Evolutionary conservation across 2,888 invertebrate species (phyloP).

Genomic region (Agrochola litura): DNA sequence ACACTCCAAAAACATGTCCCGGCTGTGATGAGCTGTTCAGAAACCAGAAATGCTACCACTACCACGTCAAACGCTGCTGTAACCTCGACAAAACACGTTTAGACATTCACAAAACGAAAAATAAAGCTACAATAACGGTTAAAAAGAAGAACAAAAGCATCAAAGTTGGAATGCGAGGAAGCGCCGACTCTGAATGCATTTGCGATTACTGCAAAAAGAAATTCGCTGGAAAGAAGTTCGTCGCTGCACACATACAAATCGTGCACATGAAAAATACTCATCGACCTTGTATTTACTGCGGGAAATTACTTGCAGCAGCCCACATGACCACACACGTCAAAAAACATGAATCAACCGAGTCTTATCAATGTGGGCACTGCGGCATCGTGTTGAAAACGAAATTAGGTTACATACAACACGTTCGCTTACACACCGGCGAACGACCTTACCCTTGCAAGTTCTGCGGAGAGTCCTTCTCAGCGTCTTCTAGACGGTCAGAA

Average conservation of each 20-base stretch:
- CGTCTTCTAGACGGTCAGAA: slow-evolving; percentile 83
- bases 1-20: slow-evolving; percentile 78
- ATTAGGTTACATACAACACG: slow-evolving; percentile 81
- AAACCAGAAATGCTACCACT: slow-evolving; percentile 81
- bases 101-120: slow-evolving; percentile 70
- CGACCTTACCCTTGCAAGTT: slow-evolving; percentile 80
- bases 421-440: slow-evolving; percentile 85
- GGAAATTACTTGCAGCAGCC: slow-evolving; percentile 81
- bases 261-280: slow-evolving; percentile 85
- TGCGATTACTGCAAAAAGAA: slow-evolving; percentile 85
- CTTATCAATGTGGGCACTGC: slow-evolving; percentile 79
- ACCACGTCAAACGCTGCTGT: slow-evolving; percentile 82
- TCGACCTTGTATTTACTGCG: slow-evolving; percentile 81
- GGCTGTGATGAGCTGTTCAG: slow-evolving; percentile 80
- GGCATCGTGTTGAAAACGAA: slow-evolving; percentile 78
- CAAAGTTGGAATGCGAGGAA: slow-evolving; percentile 81
- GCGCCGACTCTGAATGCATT: slow-evolving; percentile 77
- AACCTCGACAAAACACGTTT: slow-evolving; percentile 73
- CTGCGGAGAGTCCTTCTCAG: slow-evolving; percentile 82
- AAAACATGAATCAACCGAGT: slow-evolving; percentile 71
- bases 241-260: slow-evolving; percentile 84
- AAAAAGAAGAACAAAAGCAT: slow-evolving; percentile 75
- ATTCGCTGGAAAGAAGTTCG: slow-evolving; percentile 82
- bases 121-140: slow-evolving; percentile 74
- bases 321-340: slow-evolving; percentile 84